These are phyloP conservation scores for Isichthys henryi DNA, from an alignment of 2,113 vertebrate species.

Conservation along the genomic window DNA sequence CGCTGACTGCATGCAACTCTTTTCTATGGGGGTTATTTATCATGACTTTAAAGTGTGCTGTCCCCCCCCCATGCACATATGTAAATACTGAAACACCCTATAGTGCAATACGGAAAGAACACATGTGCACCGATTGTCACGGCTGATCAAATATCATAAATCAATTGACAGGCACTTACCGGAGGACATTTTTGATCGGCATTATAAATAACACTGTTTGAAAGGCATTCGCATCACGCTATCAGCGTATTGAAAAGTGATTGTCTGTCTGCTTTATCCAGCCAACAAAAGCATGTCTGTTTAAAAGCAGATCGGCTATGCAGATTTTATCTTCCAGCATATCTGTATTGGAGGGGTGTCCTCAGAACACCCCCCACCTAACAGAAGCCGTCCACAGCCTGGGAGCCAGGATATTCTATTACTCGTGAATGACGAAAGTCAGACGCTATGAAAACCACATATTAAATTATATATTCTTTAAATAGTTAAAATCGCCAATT, in stretches of 20 bases:
- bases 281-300: constrained; percentile 14
- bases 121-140: background rate
- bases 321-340: constrained; percentile 28
- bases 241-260: background rate
- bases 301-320: constrained; percentile 10
- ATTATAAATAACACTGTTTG: constrained; percentile 9
- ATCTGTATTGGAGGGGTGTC: constrained; percentile 1
- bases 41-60: background rate
- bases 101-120: background rate
- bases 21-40: background rate
- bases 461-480: background rate
- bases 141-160: background rate
- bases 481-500: background rate
- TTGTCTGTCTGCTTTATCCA: constrained; percentile 10
- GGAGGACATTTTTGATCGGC: background rate
- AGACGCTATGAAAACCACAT: background rate
- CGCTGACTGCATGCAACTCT: background rate
- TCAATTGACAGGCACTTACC: background rate
- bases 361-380: background rate
- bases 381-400: background rate
- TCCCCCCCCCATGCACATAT: background rate
- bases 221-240: background rate
- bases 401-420: background rate
- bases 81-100: background rate
- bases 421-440: background rate